Evolutionary conservation across 2,113 vertebrate species (phyloP).

Genomic region (Xiphias gladius): DNA sequence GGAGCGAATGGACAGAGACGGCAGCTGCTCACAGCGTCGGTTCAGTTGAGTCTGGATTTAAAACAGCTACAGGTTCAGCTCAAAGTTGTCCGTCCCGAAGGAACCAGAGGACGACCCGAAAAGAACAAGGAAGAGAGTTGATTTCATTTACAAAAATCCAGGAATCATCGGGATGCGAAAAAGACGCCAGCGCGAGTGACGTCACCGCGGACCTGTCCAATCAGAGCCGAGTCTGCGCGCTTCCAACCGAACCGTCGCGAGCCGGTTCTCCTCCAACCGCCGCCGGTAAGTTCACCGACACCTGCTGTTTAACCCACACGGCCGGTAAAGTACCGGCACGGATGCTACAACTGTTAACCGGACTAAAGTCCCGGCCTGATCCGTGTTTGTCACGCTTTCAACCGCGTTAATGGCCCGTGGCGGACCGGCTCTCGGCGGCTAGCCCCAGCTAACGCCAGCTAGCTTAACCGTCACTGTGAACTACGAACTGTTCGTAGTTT

Average conservation of each 20-base stretch:
- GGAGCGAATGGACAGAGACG: too few relatives aligned
- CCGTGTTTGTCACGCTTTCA: background rate
- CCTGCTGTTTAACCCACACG: background rate
- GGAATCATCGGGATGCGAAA: too few relatives aligned
- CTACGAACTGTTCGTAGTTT: background rate
- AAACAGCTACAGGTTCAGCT: too few relatives aligned
- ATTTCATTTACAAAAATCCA: too few relatives aligned
- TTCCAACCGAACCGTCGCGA: background rate
- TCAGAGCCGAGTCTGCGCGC: background rate
- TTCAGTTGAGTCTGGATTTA: too few relatives aligned
- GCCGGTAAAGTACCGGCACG: background rate
- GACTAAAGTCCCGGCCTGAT: background rate
- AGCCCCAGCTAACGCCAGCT: background rate
- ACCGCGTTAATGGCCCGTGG: rapidly evolving
- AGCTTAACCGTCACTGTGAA: background rate
- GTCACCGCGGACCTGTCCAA: background rate
- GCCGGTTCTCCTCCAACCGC: background rate
- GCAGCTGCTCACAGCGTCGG: too few relatives aligned
- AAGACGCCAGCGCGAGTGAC: background rate
- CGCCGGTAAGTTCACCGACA: background rate
- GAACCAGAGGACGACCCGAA: too few relatives aligned
- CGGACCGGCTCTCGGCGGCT: background rate
- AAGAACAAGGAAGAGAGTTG: too few relatives aligned
- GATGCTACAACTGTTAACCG: rapidly evolving
- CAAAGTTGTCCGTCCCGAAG: too few relatives aligned